Base-by-base conservation (phyloP, 2,113 vertebrate genomes). In the Rhizomys pruinosus region DNA sequence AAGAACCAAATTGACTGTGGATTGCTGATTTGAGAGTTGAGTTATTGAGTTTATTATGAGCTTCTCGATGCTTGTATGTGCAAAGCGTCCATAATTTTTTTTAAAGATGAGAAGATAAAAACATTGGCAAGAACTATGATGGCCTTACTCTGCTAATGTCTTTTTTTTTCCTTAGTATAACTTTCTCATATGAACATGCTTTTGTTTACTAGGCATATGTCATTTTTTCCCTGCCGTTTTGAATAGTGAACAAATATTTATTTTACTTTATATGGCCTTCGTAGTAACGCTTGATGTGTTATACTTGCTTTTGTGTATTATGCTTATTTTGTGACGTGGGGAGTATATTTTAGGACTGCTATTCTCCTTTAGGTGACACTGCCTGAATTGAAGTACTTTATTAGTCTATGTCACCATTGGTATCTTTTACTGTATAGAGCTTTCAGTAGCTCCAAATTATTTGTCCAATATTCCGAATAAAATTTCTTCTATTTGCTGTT, bases 241-340 rank as follows among this genome's bases (percentile, higher is more conserved):
- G 37, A 91, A 68, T 74, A 90, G 44, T 81, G 17, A n/a, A 16
- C 63, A 87, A 34, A 25, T 87, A 80, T 87, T 82, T 76, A 76
- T 29, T 94, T 0, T 78, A 37, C 34, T 90, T 80, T 79, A 82
- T n/a, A 37, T 91, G 52, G 12, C 37, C 39, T 95, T 87, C n/a
- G 29, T 74, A 32, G 52, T 90, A 55, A 72, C 63, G 89, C 61
- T 19, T 44, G 84, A 44, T 84, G 2, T 82, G 27, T 73, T 11
- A 52, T 52, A 52, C 47, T 74, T 88, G 42, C 1, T 78, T 71
- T 73, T 77, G 25, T 77, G 34, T 64, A 17, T n/a, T n/a, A n/a
- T n/a, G n/a, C n/a, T n/a, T n/a, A n/a, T 37, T 81, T 93, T 93
- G 42, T 32, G 69, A 1, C 74, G 91, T 86, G 1, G 29, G 39